A percentile compares a stretch with the other conserved stretches of the same genome.
Conservation (phyloP, 2,113 vertebrate genomes). For the Coreoperca whiteheadi region DNA sequence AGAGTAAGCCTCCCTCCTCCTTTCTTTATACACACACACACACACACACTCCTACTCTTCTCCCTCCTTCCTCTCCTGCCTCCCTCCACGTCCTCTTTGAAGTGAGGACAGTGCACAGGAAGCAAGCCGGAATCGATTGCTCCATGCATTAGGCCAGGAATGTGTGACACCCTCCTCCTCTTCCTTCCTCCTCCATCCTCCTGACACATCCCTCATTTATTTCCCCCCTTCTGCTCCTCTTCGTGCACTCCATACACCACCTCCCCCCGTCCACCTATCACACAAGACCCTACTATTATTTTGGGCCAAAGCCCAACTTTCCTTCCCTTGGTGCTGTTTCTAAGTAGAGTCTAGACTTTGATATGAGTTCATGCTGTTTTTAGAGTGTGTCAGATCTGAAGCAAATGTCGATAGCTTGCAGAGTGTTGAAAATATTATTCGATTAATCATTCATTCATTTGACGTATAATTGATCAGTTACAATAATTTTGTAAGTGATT, state of each 20-base stretch:
- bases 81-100: conserved; percentile 69
- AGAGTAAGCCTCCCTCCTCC: conserved; percentile 11
- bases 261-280: conserved; percentile 4
- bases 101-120: conserved; percentile 74
- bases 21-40: conserved; percentile 17
- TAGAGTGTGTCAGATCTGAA: background rate
- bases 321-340: background rate
- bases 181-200: conserved; percentile 55
- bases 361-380: background rate
- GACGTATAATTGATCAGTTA: no score
- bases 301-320: conserved; percentile 1
- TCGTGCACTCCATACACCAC: background rate
- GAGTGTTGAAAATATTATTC: background rate
- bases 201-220: conserved; percentile 52
- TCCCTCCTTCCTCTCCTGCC: conserved; percentile 38
- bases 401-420: background rate
- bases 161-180: conserved; percentile 75
- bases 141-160: conserved; percentile 80
- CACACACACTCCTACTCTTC: conserved; percentile 19
- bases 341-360: background rate
- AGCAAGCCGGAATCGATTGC: conserved; percentile 82
- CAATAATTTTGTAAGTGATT: background rate
- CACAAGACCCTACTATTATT: conserved; percentile 1
- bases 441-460: background rate
- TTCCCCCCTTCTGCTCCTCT: conserved; percentile 15